Conservation (phyloP, 2,888 invertebrate species). For the Leptodirus hochenwartii region DNA sequence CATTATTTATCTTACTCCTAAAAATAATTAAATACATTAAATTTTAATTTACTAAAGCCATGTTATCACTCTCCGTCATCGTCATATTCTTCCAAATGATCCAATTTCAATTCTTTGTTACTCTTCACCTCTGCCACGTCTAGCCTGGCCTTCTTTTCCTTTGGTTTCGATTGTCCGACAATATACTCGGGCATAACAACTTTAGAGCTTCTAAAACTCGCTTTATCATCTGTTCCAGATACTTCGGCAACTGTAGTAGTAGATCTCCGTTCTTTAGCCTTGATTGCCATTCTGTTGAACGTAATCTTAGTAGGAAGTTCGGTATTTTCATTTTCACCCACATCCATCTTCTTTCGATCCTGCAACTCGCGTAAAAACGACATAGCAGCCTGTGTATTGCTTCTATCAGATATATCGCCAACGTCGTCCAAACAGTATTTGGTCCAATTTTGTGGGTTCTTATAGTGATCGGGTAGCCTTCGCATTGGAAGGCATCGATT, state of each 20-base stretch:
- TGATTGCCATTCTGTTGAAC: conserved; percentile 18
- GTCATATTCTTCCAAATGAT: conserved; percentile 33
- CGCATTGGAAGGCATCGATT: conserved; percentile 34
- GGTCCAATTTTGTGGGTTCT: conserved; percentile 67
- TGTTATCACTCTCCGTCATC: conserved; percentile 21
- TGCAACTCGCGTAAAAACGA: conserved; percentile 55
- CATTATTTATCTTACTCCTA: too few species aligned
- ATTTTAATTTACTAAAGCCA: too few species aligned
- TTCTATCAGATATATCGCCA: conserved; percentile 51
- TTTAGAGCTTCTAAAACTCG: conserved; percentile 46
- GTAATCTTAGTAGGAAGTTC: conserved; percentile 18
- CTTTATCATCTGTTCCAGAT: conserved; percentile 19
- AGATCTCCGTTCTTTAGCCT: too few species aligned
- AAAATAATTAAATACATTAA: too few species aligned
- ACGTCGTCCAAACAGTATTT: conserved; percentile 68
- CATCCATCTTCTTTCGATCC: conserved; percentile 26
- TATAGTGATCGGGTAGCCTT: conserved; percentile 35
- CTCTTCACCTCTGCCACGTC: too few species aligned
- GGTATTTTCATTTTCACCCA: conserved; percentile 10
- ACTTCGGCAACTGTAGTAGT: too few species aligned
- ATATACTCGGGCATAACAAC: conserved; percentile 70
- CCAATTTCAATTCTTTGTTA: conserved; percentile 29
- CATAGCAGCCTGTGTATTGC: conserved; percentile 60
- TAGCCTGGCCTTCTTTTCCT: conserved; percentile 24
- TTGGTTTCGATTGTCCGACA: conserved; percentile 42